Evolutionary conservation across 2,113 vertebrate species (phyloP), one percentile per base, ranked within the genome.

Genomic region (Varanus komodoensis): DNA sequence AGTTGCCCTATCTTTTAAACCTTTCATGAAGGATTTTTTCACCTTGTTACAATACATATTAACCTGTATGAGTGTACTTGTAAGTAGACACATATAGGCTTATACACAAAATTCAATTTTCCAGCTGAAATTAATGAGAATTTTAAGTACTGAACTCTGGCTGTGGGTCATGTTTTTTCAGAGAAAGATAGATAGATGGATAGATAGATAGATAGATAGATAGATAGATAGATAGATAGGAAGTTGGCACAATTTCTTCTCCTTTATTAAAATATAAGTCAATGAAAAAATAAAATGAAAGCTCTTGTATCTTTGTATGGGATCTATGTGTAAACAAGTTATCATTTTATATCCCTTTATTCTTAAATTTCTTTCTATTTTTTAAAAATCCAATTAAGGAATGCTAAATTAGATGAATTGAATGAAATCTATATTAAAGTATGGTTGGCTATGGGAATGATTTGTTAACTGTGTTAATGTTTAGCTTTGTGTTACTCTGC

Each of bases 1-100:
- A 83, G 71, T 89, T 92, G 78, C 68, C 75, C 1, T 29, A 48
- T 2, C 89, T 90, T 57, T 34, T 25, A 57, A 34, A 0, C 8
- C 86, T 92, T 69, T 91, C 90, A 93, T 90, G 57, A 84, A 61
- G 88, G 2, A 44, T 91, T 90, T 82, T 54, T 1, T 87, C 7
- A 2, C n/a, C 23, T 74, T 23, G 11, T 57, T 67, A 8, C 0
- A 0, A 4, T 71, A 14, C 29, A 73, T 11, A 73, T 32, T 73
- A 12, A 29, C 29, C 27, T 32, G 29, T 3, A 15, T 29, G 69
- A n/a, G 14, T 14, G 14, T 74, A 34, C 32, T 34, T 34, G 11
- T 34, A 15, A 74, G n/a, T 74, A 74, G 1, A 17, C n/a, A 74
- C 17, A 15, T 74, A 34, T 12, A 74, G 11, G n/a, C 14, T 52